Conservation (phyloP, 2,888 invertebrate species). For the Nephrocerus scutellatus region DNA sequence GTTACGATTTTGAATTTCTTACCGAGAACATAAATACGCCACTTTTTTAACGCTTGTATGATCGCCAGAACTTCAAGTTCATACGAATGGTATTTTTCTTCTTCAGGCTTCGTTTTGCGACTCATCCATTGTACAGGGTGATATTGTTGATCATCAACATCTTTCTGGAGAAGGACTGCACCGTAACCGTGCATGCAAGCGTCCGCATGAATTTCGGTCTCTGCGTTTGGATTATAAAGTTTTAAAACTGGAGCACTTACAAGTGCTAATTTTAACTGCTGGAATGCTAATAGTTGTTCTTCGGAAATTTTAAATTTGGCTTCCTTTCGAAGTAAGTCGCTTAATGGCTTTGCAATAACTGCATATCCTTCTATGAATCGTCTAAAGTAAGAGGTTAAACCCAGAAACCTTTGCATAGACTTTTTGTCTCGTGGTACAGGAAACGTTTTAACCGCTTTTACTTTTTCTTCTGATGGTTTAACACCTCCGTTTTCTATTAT, state of each 20-base stretch:
- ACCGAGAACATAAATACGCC: slow-evolving; percentile 30
- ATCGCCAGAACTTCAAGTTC: slow-evolving; percentile 23
- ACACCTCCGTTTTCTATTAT: slow-evolving; percentile 10
- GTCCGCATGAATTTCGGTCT: slow-evolving; percentile 21
- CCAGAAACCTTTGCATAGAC: slow-evolving; percentile 26
- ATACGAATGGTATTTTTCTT: slow-evolving; percentile 31
- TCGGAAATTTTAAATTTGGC: slow-evolving; percentile 10
- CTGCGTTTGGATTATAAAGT: not conserved
- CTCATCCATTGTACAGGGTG: slow-evolving; percentile 30
- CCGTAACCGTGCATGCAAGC: slow-evolving; percentile 27
- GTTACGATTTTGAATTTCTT: slow-evolving; percentile 29
- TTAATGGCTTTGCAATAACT: slow-evolving; percentile 28
- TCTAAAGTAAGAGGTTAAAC: slow-evolving; percentile 22
- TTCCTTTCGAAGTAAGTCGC: slow-evolving; percentile 21
- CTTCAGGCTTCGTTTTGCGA: slow-evolving; percentile 16
- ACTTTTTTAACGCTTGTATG: slow-evolving; percentile 13
- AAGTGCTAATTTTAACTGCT: slow-evolving; percentile 3
- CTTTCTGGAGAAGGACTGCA: slow-evolving; percentile 25
- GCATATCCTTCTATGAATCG: not conserved
- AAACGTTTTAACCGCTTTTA: slow-evolving; percentile 2
- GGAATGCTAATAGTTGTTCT: slow-evolving; percentile 2
- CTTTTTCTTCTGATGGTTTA: slow-evolving; percentile 11
- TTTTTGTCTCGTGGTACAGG: slow-evolving; percentile 7
- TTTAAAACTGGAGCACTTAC: slow-evolving; percentile 17
- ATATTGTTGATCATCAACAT: slow-evolving; percentile 28